phyloP scores from a whole-genome alignment of 2,113 vertebrate species.

The Gymnocephalus cernua region DNA sequence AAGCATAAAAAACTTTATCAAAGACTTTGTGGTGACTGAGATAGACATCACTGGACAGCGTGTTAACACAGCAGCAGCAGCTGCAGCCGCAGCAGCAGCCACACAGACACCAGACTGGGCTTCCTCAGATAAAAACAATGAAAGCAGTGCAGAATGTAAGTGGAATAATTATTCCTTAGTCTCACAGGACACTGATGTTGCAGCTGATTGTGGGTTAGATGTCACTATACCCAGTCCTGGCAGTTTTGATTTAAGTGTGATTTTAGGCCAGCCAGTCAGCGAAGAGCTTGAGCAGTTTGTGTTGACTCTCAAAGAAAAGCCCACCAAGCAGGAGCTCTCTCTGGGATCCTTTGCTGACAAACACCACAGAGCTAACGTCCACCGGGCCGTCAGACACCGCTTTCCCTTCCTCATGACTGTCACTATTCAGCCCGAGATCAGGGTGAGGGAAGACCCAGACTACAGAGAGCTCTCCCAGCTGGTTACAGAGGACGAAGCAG shows the following conservation, averaged over 20 bases:
- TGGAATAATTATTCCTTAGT: slow-evolving; percentile 14
- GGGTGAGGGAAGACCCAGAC: slow-evolving; percentile 89
- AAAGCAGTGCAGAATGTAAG: slow-evolving; percentile 19
- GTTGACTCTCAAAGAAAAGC: slow-evolving; percentile 59
- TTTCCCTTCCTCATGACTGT: slow-evolving; percentile 92
- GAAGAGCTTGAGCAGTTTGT: slow-evolving; percentile 86
- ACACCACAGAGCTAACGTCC: slow-evolving; percentile 86
- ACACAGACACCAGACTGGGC: slow-evolving; percentile 30
- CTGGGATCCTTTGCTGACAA: slow-evolving; percentile 89
- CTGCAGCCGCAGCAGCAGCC: background rate
- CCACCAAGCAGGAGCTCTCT: slow-evolving; percentile 78
- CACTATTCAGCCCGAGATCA: slow-evolving; percentile 88
- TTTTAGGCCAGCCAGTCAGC: slow-evolving; percentile 81
- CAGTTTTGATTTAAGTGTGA: slow-evolving; percentile 79
- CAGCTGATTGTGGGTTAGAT: background rate
- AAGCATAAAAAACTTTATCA: slow-evolving; percentile 88
- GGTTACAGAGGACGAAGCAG: slow-evolving; percentile 90
- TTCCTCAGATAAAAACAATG: slow-evolving; percentile 4
- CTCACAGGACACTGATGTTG: slow-evolving; percentile 28
- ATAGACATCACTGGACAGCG: slow-evolving; percentile 81
- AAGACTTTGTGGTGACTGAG: slow-evolving; percentile 93
- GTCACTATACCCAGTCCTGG: slow-evolving; percentile 34
- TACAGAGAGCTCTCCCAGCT: slow-evolving; percentile 89
- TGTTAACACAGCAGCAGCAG: slow-evolving; percentile 49
- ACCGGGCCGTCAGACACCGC: slow-evolving; percentile 87